Conservation (phyloP, 2,888 invertebrate genomes). For the Barypeithes pellucidus region DNA sequence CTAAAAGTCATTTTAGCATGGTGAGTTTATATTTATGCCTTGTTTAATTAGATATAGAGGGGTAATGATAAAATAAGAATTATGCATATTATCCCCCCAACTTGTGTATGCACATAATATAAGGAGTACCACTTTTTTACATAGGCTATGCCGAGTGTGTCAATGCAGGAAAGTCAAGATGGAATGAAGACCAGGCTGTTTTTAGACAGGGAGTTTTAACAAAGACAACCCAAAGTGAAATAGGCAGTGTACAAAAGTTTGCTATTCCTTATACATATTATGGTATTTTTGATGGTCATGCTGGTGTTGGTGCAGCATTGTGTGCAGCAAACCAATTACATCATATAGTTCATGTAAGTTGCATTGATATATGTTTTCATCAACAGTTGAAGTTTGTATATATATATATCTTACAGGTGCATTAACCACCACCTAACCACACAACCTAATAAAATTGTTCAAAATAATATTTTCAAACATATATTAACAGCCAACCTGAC, state of each 20-base stretch:
- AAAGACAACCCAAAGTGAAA: constrained; percentile 58
- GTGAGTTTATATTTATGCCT: too few relatives aligned
- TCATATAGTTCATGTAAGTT: constrained; percentile 80
- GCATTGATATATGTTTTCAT: neutral
- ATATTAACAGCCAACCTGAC: too few relatives aligned
- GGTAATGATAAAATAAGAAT: too few relatives aligned
- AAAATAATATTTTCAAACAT: too few relatives aligned
- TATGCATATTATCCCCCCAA: too few relatives aligned
- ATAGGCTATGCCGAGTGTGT: constrained; percentile 83
- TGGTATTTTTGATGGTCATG: constrained; percentile 90
- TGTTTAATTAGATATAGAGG: too few relatives aligned
- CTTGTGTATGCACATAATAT: too few relatives aligned
- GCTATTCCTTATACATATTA: constrained; percentile 81
- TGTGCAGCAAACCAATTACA: constrained; percentile 85
- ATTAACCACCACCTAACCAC: too few relatives aligned
- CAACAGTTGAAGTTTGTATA: too few relatives aligned
- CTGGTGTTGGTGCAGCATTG: constrained; percentile 85
- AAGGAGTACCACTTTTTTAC: neutral
- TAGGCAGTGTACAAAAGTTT: constrained; percentile 61
- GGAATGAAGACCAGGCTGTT: constrained; percentile 86
- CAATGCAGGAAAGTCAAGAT: constrained; percentile 85
- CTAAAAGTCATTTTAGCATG: too few relatives aligned
- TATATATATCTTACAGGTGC: constrained; percentile 18
- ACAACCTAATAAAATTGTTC: too few relatives aligned
- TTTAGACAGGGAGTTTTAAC: constrained; percentile 68